These are phyloP conservation scores for Xenentodon cancila DNA, from an alignment of 2,797 vertebrate genomes.

Conservation along the genomic window DNA sequence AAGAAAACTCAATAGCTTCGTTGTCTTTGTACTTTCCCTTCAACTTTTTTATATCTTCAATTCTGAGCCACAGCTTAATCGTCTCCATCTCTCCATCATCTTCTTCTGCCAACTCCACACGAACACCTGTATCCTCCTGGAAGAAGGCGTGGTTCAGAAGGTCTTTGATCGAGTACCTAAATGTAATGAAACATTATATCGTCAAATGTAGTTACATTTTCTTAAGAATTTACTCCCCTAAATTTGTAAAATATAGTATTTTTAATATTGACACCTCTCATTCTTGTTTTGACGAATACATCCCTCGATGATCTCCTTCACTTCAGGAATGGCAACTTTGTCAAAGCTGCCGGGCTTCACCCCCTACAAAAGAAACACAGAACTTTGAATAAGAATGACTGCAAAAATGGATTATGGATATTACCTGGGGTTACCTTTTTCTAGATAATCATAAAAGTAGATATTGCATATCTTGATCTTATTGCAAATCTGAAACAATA, in stretches of 20 bases:
- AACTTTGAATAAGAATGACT: conserved; percentile 64
- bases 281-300: conserved; percentile 99
- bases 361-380: conserved; percentile 87
- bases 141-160: conserved; percentile 99
- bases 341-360: conserved; percentile 99
- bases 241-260: conserved; percentile 1
- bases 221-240: neutral
- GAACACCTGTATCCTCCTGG: conserved; percentile 98
- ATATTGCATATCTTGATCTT: too few relatives aligned
- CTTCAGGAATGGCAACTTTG: conserved; percentile 99
- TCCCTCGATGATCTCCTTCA: conserved; percentile 99
- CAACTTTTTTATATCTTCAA: conserved; percentile 97
- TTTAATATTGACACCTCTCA: conserved; percentile 85
- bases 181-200: conserved; percentile 8
- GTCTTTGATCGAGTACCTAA: conserved; percentile 97
- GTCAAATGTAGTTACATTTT: conserved; percentile 19
- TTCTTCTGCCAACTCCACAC: conserved; percentile 97
- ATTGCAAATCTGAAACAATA: too few relatives aligned
- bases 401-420: conserved; percentile 15
- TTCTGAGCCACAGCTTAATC: conserved; percentile 96
- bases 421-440: conserved; percentile 2
- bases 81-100: conserved; percentile 96
- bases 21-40: conserved; percentile 99
- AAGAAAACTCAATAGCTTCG: conserved; percentile 98
- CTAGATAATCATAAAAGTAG: neutral